phyloP scores from a whole-genome alignment of 2,113 vertebrate genomes.

The Gallinago undulata region DNA sequence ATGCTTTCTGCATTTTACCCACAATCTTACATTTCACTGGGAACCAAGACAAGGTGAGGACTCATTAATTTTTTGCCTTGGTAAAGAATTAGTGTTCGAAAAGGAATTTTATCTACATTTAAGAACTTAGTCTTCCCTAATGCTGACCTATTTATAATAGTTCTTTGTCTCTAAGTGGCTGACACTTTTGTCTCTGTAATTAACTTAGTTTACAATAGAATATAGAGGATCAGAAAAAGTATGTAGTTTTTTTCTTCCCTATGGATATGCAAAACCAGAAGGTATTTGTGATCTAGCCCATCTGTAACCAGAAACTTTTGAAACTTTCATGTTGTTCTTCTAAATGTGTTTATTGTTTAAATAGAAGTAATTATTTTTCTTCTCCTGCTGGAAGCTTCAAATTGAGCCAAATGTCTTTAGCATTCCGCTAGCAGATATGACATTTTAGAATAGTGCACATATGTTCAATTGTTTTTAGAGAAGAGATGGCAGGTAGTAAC shows the following conservation, averaged over 20 bases:
- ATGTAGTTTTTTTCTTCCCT: neutral
- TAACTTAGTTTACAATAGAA: neutral
- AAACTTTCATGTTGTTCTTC: conserved; percentile 46
- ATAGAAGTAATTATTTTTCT: conserved; percentile 63
- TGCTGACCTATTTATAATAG: neutral
- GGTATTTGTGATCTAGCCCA: conserved; percentile 30
- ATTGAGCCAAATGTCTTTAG: conserved; percentile 42
- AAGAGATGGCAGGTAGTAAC: conserved; percentile 28
- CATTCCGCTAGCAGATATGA: conserved; percentile 38
- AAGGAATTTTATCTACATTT: neutral
- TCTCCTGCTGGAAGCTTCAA: conserved; percentile 36
- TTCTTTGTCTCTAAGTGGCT: neutral
- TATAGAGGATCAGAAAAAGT: neutral
- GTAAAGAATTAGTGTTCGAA: neutral
- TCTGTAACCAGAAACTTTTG: conserved; percentile 34
- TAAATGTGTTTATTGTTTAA: conserved; percentile 66
- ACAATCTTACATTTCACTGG: neutral
- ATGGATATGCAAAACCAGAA: neutral
- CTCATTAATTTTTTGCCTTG: neutral
- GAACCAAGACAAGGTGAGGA: neutral
- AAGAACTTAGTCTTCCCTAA: neutral
- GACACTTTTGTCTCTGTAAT: neutral
- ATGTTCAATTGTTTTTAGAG: conserved; percentile 58
- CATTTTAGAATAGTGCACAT: conserved; percentile 41
- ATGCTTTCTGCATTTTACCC: neutral